A percentile compares a stretch with the other conserved stretches of the same genome.
These are phyloP conservation scores for Setophaga petechia DNA, from an alignment of 2,113 vertebrate genomes.

Conservation along the genomic window DNA sequence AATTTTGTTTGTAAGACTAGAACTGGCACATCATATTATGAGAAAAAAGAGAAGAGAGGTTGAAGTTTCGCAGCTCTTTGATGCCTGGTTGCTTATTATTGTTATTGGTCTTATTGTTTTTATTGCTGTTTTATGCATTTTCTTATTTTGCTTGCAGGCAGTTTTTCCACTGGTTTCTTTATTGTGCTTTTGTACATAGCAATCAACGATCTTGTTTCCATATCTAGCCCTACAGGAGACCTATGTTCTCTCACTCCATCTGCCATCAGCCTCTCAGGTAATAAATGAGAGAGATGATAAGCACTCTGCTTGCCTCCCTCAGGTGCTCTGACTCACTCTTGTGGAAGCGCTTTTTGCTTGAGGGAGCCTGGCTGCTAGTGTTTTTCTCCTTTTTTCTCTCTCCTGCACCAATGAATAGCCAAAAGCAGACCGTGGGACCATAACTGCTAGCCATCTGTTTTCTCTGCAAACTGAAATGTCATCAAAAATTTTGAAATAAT, in stretches of 20 bases:
- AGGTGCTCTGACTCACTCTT: conserved; percentile 47
- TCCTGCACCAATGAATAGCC: conserved; percentile 32
- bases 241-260: conserved; percentile 35
- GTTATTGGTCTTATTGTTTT: neutral
- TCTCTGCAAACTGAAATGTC: neutral
- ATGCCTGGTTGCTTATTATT: neutral
- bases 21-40: neutral
- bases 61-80: neutral
- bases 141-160: neutral
- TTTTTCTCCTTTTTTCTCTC: conserved; percentile 26
- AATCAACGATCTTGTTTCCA: conserved; percentile 43
- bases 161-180: neutral
- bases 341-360: conserved; percentile 20
- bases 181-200: neutral
- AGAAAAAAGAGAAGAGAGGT: neutral
- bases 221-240: conserved; percentile 33
- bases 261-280: conserved; percentile 51
- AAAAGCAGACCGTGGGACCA: conserved; percentile 3
- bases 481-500: neutral
- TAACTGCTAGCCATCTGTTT: conserved; percentile 57
- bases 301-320: conserved; percentile 25
- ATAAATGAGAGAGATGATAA: conserved; percentile 49
- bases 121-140: neutral
- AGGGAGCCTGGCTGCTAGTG: neutral
- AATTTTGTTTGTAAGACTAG: neutral